phyloP scores from a whole-genome alignment of 1,140 invertebrate genomes.

The Temnothorax nylanderi region DNA sequence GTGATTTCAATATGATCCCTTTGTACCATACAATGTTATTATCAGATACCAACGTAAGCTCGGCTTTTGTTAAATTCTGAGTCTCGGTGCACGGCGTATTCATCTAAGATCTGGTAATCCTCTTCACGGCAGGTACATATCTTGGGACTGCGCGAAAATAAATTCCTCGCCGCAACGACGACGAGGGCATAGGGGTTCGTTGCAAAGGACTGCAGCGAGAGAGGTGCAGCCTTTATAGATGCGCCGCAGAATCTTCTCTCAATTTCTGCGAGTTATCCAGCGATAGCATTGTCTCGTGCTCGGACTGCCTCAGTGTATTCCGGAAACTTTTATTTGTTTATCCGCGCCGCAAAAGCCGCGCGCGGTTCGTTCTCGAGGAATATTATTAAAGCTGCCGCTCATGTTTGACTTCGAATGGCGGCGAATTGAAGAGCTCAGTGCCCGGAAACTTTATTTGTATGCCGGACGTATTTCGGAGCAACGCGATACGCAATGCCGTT shows the following conservation, averaged over 20 bases:
- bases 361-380: conserved; percentile 60
- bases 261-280: conserved; percentile 58
- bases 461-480: conserved; percentile 71
- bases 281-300: not conserved
- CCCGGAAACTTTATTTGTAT: conserved; percentile 70
- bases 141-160: conserved; percentile 42
- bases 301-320: not conserved
- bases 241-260: conserved; percentile 25
- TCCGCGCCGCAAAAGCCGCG: conserved; percentile 45
- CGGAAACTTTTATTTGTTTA: conserved; percentile 75
- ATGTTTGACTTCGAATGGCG: conserved; percentile 77
- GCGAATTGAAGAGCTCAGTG: not conserved
- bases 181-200: not conserved
- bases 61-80: conserved; percentile 26
- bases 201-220: not conserved
- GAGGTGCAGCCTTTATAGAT: conserved; percentile 11
- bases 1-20: conserved; percentile 35
- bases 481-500: conserved; percentile 68
- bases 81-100: conserved; percentile 5
- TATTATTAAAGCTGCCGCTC: conserved; percentile 71
- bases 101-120: conserved; percentile 37
- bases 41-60: conserved; percentile 19
- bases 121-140: conserved; percentile 33
- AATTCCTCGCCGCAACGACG: conserved; percentile 17
- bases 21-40: conserved; percentile 18